A percentile compares a stretch with the other conserved stretches of the same genome.
Conservation (phyloP, 2,888 invertebrate genomes). For the Caenorhabditis sp. region DNA sequence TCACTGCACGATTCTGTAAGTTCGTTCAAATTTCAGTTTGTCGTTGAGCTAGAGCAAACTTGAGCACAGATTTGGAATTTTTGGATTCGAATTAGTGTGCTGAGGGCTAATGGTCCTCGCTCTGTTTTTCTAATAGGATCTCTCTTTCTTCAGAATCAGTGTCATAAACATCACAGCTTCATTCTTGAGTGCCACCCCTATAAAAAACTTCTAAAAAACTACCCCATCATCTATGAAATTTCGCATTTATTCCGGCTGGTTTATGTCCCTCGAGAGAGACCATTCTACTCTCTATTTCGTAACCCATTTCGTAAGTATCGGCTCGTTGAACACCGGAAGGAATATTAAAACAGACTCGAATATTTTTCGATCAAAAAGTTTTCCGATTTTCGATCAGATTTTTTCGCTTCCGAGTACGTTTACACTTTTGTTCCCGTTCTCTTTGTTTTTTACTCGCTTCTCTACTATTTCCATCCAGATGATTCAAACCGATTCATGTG, state of each 20-base stretch:
- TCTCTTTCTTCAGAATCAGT: too few relatives aligned
- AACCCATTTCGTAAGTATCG: constrained; percentile 51
- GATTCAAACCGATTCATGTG: constrained; percentile 36
- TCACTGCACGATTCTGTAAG: too few relatives aligned
- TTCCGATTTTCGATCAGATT: background rate
- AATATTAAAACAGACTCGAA: background rate
- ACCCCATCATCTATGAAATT: background rate
- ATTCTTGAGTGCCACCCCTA: too few relatives aligned
- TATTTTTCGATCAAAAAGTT: background rate
- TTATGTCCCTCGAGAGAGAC: constrained; percentile 40
- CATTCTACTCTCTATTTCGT: constrained; percentile 26
- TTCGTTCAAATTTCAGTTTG: too few relatives aligned
- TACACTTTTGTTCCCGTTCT: background rate
- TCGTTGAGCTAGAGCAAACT: too few relatives aligned
- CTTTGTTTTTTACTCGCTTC: background rate
- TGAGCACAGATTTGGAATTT: too few relatives aligned
- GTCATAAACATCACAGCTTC: too few relatives aligned
- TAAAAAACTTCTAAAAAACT: background rate
- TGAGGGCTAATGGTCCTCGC: too few relatives aligned
- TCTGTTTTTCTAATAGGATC: too few relatives aligned
- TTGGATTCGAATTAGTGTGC: too few relatives aligned
- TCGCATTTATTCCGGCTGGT: background rate
- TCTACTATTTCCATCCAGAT: background rate
- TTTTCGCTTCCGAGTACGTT: constrained; percentile 21
- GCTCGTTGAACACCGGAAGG: constrained; percentile 42